These are phyloP conservation scores for Halcyon leucocephala DNA, from an alignment of 2,797 vertebrate genomes.

Conservation along the genomic window DNA sequence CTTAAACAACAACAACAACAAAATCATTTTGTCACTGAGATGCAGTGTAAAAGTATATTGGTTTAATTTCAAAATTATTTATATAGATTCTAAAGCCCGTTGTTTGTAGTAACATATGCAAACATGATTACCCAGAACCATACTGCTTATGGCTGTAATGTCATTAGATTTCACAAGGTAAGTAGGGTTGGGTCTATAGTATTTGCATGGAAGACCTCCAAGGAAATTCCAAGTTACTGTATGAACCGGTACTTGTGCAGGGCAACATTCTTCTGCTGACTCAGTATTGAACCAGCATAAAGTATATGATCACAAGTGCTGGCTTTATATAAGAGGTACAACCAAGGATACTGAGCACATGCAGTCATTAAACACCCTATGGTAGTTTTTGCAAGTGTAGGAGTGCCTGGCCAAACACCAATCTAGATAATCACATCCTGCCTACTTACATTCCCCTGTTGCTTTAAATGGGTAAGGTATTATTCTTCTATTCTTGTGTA, in stretches of 20 bases:
- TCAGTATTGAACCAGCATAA: neutral
- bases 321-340: conserved; percentile 27
- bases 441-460: conserved; percentile 62
- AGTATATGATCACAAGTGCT: neutral
- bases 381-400: conserved; percentile 29
- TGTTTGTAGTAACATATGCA: neutral
- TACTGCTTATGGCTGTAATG: neutral
- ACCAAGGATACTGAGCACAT: neutral
- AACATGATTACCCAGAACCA: neutral
- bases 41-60: neutral
- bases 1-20: neutral
- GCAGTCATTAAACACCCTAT: neutral
- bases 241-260: neutral
- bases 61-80: neutral
- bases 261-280: neutral
- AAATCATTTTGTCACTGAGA: neutral
- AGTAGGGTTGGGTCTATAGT: neutral
- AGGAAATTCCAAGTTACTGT: conserved; percentile 11
- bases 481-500: conserved; percentile 59
- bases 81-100: neutral
- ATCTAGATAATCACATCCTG: conserved; percentile 58
- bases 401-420: conserved; percentile 39
- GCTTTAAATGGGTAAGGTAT: conserved; percentile 60
- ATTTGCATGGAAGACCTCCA: conserved; percentile 23
- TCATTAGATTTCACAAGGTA: neutral